A percentile compares a stretch with the other conserved stretches of the same genome.
Evolutionary conservation across 2,113 vertebrate genomes (phyloP).

Genomic region (Shinisaurus crocodilurus): DNA sequence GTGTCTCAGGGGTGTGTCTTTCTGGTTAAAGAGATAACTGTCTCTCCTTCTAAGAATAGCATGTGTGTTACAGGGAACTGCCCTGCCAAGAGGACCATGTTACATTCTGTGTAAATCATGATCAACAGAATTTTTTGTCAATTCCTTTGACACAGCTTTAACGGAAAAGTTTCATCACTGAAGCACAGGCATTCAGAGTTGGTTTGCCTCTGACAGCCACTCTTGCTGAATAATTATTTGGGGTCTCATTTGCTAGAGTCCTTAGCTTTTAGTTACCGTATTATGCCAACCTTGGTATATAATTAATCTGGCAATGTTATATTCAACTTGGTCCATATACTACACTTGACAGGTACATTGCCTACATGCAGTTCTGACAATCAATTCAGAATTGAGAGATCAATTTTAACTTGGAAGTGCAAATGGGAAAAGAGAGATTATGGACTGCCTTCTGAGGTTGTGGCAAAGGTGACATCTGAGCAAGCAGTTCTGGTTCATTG

Average conservation of each 20-base stretch:
- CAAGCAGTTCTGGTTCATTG: too few species aligned
- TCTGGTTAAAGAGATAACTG: not conserved
- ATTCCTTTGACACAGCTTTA: not conserved
- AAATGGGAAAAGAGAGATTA: too few species aligned
- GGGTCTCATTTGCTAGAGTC: not conserved
- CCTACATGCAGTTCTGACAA: not conserved
- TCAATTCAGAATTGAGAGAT: too few species aligned
- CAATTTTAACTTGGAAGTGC: too few species aligned
- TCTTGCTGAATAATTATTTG: not conserved
- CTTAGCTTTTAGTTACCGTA: not conserved
- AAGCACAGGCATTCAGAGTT: not conserved
- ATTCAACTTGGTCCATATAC: not conserved
- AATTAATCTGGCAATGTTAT: too few species aligned
- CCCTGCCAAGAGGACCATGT: not conserved
- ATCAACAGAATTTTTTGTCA: not conserved
- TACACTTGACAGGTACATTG: not conserved
- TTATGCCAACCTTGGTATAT: not conserved
- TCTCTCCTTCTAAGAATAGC: too few species aligned
- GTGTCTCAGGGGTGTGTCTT: not conserved
- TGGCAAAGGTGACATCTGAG: too few species aligned
- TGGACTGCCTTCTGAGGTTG: too few species aligned
- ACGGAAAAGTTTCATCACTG: not conserved
- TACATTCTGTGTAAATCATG: not conserved
- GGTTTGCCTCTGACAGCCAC: not conserved
- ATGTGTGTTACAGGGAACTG: not conserved